A percentile compares a stretch with the other conserved stretches of the same genome.
phyloP scores from a whole-genome alignment of 2,888 invertebrate species.

The Drosophila engyochracea region DNA sequence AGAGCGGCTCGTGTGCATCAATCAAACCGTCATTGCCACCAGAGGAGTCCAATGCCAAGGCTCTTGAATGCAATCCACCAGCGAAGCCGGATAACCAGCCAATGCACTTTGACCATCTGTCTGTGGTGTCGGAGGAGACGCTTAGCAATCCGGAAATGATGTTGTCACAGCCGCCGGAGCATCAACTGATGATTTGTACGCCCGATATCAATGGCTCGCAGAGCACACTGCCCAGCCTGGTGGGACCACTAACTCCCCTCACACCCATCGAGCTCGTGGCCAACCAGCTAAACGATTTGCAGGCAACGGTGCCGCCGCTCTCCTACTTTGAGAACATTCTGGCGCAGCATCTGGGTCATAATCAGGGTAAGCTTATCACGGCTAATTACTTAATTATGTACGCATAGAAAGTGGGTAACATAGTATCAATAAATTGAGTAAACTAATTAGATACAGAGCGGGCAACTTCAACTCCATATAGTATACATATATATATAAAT shows the following conservation, averaged over 20 bases:
- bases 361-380: conserved; percentile 66
- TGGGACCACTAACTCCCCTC: conserved; percentile 79
- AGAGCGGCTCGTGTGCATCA: conserved; percentile 72
- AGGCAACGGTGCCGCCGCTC: conserved; percentile 83
- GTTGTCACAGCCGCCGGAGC: conserved; percentile 63
- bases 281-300: conserved; percentile 82
- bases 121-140: conserved; percentile 91
- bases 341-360: conserved; percentile 80
- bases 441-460: background rate
- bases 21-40: conserved; percentile 58
- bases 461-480: background rate
- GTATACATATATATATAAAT: too few relatives aligned
- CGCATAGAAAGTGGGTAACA: background rate
- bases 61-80: conserved; percentile 31
- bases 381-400: background rate
- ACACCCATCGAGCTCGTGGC: conserved; percentile 83
- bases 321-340: conserved; percentile 85
- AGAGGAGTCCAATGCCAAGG: conserved; percentile 34
- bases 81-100: conserved; percentile 41
- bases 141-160: conserved; percentile 83
- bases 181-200: conserved; percentile 66
- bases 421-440: background rate
- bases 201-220: conserved; percentile 75
- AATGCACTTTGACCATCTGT: conserved; percentile 89
- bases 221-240: conserved; percentile 73